Percentiles rank a stretch among this genome's conserved stretches.
Evolutionary conservation across 2,888 invertebrate species (phyloP).

Genomic region (Caradrina clavipalpis): DNA sequence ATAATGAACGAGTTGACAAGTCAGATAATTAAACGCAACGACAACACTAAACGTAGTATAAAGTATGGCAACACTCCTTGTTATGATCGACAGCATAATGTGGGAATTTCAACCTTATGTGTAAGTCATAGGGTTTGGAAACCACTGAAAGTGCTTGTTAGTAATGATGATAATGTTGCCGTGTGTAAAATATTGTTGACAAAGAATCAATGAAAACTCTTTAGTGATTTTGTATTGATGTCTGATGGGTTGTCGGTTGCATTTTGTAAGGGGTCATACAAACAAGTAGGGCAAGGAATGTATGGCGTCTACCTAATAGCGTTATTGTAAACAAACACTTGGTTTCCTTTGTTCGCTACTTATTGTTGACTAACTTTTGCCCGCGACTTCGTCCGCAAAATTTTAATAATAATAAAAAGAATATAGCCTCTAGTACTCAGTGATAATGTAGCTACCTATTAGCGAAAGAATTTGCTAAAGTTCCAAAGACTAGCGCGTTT

Average conservation of each 20-base stretch:
- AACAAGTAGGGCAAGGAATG: constrained; percentile 42
- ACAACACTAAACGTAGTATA: constrained; percentile 50
- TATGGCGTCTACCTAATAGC: constrained; percentile 29
- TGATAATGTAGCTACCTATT: too few relatives aligned
- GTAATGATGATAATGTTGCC: constrained; percentile 48
- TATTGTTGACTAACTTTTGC: constrained; percentile 25
- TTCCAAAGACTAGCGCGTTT: too few relatives aligned
- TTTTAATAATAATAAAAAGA: too few relatives aligned
- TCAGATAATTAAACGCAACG: constrained; percentile 64
- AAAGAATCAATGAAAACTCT: constrained; percentile 54
- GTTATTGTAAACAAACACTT: constrained; percentile 44
- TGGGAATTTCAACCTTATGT: constrained; percentile 6
- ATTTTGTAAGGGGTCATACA: constrained; percentile 28
- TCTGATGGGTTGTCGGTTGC: not conserved
- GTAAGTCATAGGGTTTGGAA: not conserved
- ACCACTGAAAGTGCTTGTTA: constrained; percentile 1
- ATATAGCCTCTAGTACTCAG: too few relatives aligned
- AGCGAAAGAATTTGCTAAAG: too few relatives aligned
- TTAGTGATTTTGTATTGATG: constrained; percentile 52
- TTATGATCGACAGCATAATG: constrained; percentile 16
- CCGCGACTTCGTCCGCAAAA: not conserved
- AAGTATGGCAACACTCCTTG: constrained; percentile 53
- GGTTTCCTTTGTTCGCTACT: constrained; percentile 36
- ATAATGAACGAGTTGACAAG: constrained; percentile 65
- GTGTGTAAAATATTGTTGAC: constrained; percentile 61